Percentiles rank a stretch among this genome's conserved stretches.
These are phyloP conservation scores for Hipparchia sbordonii DNA, from an alignment of 2,888 invertebrate species.

Conservation along the genomic window DNA sequence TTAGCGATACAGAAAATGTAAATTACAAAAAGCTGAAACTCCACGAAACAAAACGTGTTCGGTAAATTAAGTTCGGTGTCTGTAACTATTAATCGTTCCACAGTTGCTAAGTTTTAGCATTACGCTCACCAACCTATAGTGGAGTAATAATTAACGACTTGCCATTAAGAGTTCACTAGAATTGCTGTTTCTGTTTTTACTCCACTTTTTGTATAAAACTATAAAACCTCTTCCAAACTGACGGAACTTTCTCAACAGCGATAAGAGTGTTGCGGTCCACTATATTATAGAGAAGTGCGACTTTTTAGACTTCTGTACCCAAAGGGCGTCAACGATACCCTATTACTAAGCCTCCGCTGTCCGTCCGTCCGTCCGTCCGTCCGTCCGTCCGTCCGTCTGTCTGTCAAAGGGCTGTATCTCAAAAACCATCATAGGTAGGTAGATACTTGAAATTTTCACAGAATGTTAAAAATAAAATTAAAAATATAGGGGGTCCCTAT, in stretches of 20 bases:
- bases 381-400: too few relatives aligned
- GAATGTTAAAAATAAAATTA: too few relatives aligned
- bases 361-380: too few relatives aligned
- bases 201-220: background rate
- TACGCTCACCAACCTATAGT: slow-evolving; percentile 2
- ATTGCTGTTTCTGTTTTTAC: slow-evolving; percentile 12
- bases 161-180: slow-evolving; percentile 12
- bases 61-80: slow-evolving; percentile 14
- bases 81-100: background rate
- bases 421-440: too few relatives aligned
- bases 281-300: too few relatives aligned
- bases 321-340: too few relatives aligned
- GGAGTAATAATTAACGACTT: slow-evolving; percentile 16
- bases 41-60: background rate
- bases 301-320: too few relatives aligned
- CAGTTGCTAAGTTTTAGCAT: slow-evolving; percentile 7
- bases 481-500: too few relatives aligned
- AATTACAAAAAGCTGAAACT: background rate
- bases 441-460: too few relatives aligned
- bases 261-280: too few relatives aligned
- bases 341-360: too few relatives aligned
- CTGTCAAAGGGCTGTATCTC: too few relatives aligned
- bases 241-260: background rate
- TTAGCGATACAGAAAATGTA: background rate
- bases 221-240: background rate